These are phyloP conservation scores for Gymnorhina tibicen DNA, from an alignment of 2,113 vertebrate species.

Conservation along the genomic window DNA sequence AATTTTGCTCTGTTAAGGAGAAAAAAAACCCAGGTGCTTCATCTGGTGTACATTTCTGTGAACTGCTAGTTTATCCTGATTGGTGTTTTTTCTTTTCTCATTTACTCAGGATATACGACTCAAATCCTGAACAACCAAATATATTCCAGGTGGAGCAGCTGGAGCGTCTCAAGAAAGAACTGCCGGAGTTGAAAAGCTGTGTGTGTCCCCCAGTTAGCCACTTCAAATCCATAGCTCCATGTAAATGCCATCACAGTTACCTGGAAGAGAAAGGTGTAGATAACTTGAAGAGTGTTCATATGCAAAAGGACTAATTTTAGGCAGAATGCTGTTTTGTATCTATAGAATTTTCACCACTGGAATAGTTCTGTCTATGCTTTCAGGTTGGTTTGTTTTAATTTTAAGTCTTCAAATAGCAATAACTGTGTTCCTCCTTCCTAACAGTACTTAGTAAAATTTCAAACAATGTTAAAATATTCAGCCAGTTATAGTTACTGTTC, in stretches of 20 bases:
- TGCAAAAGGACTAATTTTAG: neutral
- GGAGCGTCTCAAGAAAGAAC: conserved; percentile 83
- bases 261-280: conserved; percentile 61
- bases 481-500: conserved; percentile 49
- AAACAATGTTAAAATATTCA: conserved; percentile 46
- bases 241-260: conserved; percentile 46
- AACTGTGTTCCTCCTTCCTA: conserved; percentile 63
- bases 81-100: neutral
- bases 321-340: neutral
- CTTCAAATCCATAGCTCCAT: conserved; percentile 62
- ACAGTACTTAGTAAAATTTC: conserved; percentile 47
- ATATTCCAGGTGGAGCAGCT: conserved; percentile 94
- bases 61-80: neutral
- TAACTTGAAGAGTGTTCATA: conserved; percentile 56
- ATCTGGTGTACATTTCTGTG: neutral
- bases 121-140: conserved; percentile 84
- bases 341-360: neutral
- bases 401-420: conserved; percentile 71
- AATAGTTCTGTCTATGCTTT: conserved; percentile 40
- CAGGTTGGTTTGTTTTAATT: conserved; percentile 14
- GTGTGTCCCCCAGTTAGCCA: conserved; percentile 80
- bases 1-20: neutral
- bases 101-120: conserved; percentile 88
- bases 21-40: neutral
- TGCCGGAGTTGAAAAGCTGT: conserved; percentile 85